These are phyloP conservation scores for Hypotaenidia philippensis DNA, from an alignment of 2,797 vertebrate species.

Conservation along the genomic window DNA sequence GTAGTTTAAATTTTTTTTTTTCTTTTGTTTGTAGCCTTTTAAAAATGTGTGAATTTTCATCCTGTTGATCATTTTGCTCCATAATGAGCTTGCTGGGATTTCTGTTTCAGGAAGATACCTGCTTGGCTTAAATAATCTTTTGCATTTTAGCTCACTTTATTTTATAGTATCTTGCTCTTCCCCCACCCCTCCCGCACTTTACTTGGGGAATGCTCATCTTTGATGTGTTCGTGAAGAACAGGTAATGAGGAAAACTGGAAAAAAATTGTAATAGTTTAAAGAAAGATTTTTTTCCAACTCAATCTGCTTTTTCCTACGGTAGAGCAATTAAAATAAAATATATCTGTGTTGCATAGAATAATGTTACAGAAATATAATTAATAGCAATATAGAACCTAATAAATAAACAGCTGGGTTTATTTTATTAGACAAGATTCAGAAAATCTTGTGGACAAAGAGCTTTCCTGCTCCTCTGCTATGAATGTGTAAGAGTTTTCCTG, in stretches of 20 bases:
- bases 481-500: neutral
- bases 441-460: neutral
- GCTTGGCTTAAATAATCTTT: slow-evolving; percentile 24
- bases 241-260: neutral
- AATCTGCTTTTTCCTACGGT: neutral
- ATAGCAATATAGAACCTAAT: slow-evolving; percentile 2
- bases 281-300: neutral
- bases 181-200: neutral
- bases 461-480: neutral
- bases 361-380: neutral
- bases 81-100: neutral
- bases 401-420: neutral
- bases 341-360: neutral
- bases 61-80: slow-evolving; percentile 9
- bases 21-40: neutral
- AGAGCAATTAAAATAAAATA: neutral
- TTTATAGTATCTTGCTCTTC: neutral
- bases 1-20: neutral
- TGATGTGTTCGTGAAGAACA: neutral
- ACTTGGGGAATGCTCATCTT: neutral
- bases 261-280: neutral
- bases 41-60: neutral
- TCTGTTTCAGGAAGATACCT: slow-evolving; percentile 30
- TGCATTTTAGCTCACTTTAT: neutral
- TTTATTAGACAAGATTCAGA: slow-evolving; percentile 30